phyloP scores from a whole-genome alignment of 2,797 vertebrate genomes.

The Chelidonichthys spinosus region DNA sequence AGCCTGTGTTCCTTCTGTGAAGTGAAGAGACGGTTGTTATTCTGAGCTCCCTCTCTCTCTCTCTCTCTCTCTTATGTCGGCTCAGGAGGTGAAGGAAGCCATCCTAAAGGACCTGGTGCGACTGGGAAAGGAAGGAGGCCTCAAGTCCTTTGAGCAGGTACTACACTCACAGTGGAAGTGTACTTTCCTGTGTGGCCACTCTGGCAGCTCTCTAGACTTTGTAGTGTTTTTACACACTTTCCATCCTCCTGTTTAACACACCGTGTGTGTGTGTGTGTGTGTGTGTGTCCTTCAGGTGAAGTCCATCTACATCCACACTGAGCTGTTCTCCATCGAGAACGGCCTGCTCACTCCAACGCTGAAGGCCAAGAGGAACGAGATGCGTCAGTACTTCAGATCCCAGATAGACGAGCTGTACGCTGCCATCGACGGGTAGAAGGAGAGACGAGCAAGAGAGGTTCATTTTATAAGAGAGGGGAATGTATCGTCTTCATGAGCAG shows the following conservation, averaged over 20 bases:
- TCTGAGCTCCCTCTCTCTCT: background rate
- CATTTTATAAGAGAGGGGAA: background rate
- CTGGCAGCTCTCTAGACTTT: background rate
- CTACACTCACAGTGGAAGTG: background rate
- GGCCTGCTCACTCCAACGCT: constrained; percentile 95
- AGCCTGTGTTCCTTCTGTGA: too few species aligned
- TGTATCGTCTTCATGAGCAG: background rate
- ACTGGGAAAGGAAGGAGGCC: constrained; percentile 90
- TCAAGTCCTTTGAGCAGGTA: constrained; percentile 98
- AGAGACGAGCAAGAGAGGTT: background rate
- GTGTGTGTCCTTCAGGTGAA: constrained; percentile 85
- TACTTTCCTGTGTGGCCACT: background rate
- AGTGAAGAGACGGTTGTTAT: constrained; percentile 1
- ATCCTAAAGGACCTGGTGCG: constrained; percentile 90
- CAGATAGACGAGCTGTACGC: constrained; percentile 93
- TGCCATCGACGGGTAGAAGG: constrained; percentile 83
- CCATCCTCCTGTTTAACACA: background rate
- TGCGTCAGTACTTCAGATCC: constrained; percentile 87
- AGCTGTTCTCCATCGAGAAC: constrained; percentile 92
- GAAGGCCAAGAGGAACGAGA: constrained; percentile 92
- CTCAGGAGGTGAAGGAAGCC: constrained; percentile 88
- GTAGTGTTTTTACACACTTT: background rate
- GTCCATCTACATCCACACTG: constrained; percentile 85
- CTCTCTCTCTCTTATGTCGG: background rate
- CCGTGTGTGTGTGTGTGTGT: constrained; percentile 11